Evolutionary conservation across 2,113 vertebrate species (phyloP).

Genomic region (Galbula dea): DNA sequence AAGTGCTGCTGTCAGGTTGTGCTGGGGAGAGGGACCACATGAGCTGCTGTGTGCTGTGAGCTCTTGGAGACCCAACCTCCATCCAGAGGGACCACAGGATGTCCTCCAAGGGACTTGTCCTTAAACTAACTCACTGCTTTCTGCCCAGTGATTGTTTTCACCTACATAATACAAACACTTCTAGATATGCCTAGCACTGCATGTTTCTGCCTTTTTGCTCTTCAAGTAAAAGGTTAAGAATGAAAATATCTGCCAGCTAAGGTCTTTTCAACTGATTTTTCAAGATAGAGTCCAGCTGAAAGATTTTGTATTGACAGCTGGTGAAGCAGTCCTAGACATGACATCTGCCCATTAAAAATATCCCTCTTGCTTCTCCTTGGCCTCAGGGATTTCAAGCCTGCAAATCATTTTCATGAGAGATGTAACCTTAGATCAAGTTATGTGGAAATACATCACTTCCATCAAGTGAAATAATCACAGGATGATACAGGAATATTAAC

Average conservation of each 20-base stretch:
- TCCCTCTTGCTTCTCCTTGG: neutral
- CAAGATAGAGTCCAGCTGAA: neutral
- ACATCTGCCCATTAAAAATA: conserved; percentile 17
- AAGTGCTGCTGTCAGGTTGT: neutral
- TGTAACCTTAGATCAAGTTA: conserved; percentile 17
- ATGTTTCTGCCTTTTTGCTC: conserved; percentile 30
- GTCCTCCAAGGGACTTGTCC: neutral
- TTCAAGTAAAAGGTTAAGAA: conserved; percentile 20
- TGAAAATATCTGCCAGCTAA: conserved; percentile 8
- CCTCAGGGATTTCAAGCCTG: neutral
- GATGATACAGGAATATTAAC: conserved; percentile 23
- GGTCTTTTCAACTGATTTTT: conserved; percentile 6
- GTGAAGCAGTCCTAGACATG: neutral
- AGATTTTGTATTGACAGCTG: conserved; percentile 27
- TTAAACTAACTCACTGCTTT: neutral
- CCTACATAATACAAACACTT: rapidly evolving
- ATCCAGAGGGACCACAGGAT: rapidly evolving
- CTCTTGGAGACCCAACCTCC: neutral
- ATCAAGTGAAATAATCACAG: conserved; percentile 23
- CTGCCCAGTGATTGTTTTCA: neutral
- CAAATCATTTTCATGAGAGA: neutral
- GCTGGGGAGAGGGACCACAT: neutral
- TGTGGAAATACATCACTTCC: conserved; percentile 25
- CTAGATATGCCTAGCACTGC: neutral
- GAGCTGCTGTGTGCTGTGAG: neutral